A percentile compares a stretch with the other conserved stretches of the same genome.
Conservation (phyloP, 2,888 invertebrate genomes). For the Parnassius glacialis region DNA sequence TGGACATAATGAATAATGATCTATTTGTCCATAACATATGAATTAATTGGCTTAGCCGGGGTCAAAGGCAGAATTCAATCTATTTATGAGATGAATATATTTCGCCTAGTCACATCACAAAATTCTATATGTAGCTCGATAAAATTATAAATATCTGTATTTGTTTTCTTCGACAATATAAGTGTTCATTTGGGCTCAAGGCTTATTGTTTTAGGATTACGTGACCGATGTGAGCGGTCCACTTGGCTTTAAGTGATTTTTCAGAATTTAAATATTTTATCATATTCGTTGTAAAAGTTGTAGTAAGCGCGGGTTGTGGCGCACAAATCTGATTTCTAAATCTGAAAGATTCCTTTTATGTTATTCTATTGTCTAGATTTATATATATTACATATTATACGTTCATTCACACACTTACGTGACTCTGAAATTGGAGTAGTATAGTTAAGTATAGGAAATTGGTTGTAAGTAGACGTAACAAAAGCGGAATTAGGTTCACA, state of each 20-base stretch:
- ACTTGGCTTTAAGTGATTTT: constrained; percentile 21
- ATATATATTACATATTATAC: not conserved
- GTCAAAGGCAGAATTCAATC: too few species aligned
- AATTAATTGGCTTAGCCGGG: too few species aligned
- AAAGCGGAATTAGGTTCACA: constrained; percentile 2
- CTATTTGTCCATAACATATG: too few species aligned
- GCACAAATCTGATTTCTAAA: constrained; percentile 55
- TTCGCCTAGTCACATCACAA: too few species aligned
- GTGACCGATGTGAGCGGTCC: not conserved
- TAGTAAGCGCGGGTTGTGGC: constrained; percentile 42
- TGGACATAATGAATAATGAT: too few species aligned
- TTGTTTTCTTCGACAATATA: not conserved
- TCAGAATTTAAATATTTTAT: constrained; percentile 14
- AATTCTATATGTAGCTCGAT: too few species aligned
- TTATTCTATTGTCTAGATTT: constrained; percentile 30
- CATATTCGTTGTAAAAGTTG: constrained; percentile 13
- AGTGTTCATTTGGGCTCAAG: not conserved
- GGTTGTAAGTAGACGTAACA: constrained; percentile 5
- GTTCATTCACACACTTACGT: not conserved
- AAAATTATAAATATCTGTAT: too few species aligned
- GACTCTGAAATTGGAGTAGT: not conserved
- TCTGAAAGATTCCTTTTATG: constrained; percentile 51
- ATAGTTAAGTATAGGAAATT: constrained; percentile 10
- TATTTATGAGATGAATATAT: too few species aligned
- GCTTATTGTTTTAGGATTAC: not conserved